Base-by-base conservation (phyloP, 2,113 vertebrate genomes). In the Tiliqua scincoides region DNA sequence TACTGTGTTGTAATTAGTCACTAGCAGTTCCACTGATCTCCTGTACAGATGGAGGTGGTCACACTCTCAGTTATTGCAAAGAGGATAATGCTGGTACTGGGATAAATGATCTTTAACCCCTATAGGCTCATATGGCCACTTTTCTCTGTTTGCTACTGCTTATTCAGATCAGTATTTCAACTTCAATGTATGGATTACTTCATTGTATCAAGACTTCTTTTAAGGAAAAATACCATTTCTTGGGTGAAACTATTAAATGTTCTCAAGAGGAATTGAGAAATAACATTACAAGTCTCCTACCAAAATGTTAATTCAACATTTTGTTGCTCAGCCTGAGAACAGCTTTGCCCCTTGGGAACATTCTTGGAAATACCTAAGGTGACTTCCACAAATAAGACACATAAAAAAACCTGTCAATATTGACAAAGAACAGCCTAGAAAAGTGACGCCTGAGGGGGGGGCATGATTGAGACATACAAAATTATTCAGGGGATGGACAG, bases 1-100 rank as follows among this genome's bases (percentile, higher is more conserved):
- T 87, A 90, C 90, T 35, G 85, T 89, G 88, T 95, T 90, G 91
- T 94, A 94, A 95, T 94, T 95, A 89, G 92, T 91, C 92, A 92
- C 94, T 91, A 92, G 92, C 57, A 86, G 85, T 91, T 93, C 92
- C 70, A 2, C 90, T 95, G 92, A 94, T 95, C 91, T 90, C 82
- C 88, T 89, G 85, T 93, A 63, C 95, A 95, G 93, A 93, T 94
- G 95, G 94, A 88, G 87, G 79, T 73, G 61, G 54, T 83, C 91
- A 93, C 86, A 77, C 91, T 89, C 83, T 88, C 83, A 63, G 76
- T 86, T 86, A 37, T 91, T 86, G 77, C 86, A 94, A 94, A 95
- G 93, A 94, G 91, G 93, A 94, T 95, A 91, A 95, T 91, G 83
- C 83, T 92, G 88, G 93, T 3, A 1, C 71, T 89, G 85, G 91